Percentiles rank a stretch among this genome's conserved stretches.
Conservation (phyloP, 1,140 invertebrate species). For the Tetramorium parvispinum region DNA sequence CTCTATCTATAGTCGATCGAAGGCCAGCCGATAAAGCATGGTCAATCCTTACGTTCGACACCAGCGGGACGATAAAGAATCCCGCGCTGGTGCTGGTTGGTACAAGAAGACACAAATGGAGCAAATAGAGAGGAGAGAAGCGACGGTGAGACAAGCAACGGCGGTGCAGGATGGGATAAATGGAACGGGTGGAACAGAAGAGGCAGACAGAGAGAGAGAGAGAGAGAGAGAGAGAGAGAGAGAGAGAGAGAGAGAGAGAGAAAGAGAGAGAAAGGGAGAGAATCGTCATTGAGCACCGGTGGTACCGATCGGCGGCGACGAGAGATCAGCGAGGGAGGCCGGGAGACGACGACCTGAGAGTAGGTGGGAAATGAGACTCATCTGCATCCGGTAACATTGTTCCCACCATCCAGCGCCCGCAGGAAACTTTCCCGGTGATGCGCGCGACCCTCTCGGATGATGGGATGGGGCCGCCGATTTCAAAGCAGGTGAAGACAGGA, state of each 20-base stretch:
- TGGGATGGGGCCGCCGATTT: constrained; percentile 49
- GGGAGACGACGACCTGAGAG: constrained; percentile 34
- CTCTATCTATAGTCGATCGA: constrained; percentile 27
- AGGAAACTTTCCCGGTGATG: constrained; percentile 64
- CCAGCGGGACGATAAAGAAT: constrained; percentile 46
- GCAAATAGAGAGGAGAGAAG: constrained; percentile 26
- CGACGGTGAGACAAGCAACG: not conserved
- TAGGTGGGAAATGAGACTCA: constrained; percentile 70
- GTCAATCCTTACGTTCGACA: constrained; percentile 40
- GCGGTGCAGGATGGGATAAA: not conserved
- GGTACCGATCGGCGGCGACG: constrained; percentile 39
- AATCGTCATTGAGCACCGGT: constrained; percentile 6
- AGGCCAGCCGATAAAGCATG: constrained; percentile 55
- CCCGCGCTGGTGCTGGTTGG: constrained; percentile 32
- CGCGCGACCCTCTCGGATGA: constrained; percentile 18
- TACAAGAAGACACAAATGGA: constrained; percentile 43
- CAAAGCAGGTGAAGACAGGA: constrained; percentile 67
- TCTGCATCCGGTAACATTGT: constrained; percentile 76
- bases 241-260: constrained; percentile 24
- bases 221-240: too few species aligned
- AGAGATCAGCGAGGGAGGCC: constrained; percentile 52
- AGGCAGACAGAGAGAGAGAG: constrained; percentile 12
- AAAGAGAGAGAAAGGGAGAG: not conserved
- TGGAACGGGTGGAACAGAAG: not conserved
- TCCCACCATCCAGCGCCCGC: constrained; percentile 56